Base-by-base conservation (phyloP, 2,797 vertebrate species). In the Cossypha polioptera region DNA sequence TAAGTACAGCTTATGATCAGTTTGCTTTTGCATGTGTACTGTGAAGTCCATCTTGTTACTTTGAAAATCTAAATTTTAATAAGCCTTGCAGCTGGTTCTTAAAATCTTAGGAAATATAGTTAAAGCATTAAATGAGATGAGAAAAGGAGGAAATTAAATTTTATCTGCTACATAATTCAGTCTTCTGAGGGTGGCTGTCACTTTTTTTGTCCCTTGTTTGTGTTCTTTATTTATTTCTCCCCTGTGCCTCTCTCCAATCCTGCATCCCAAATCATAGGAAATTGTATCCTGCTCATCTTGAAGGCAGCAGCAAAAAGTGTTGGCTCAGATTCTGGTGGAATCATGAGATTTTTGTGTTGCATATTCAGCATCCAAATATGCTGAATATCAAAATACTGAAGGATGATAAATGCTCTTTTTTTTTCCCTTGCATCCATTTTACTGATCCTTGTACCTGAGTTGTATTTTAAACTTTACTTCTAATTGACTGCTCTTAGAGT, bases 291-390 rank as follows among this genome's bases (percentile, higher is more conserved):
- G 19, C 29, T 92, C 5, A 0, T 62, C 13, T 51, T 69, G 51
- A 82, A 82, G 31, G 61, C 3, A 12, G 28, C 76, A 59, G 17
- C 76, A 54, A 43, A 71, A 77, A 69, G 13, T 40, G 28, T 75
- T 95, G 77, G 42, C 71, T 93, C 69, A 13, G 40, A 82, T 93
- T 96, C 71, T 76, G 43, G 35, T 82, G 53, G 48, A 82, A 85
- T 95, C 55, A 33, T n/a, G 66, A 57, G 36, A 35, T 47, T 85
- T 84, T 74, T 73, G 11, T 21, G 8, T 76, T 93, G 75, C 61
- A 13, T 79, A 58, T 90, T 94, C 89, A 90, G 68, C 68, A 74
- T 72, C 20, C 79, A 54, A 71, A 85, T 62, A 50, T 63, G 79
- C 86, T 92, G 86, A 96, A 33, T 92, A 48, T 88, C 47, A 54